phyloP scores from a whole-genome alignment of 2,113 vertebrate genomes.

The Megaleporinus macrocephalus region DNA sequence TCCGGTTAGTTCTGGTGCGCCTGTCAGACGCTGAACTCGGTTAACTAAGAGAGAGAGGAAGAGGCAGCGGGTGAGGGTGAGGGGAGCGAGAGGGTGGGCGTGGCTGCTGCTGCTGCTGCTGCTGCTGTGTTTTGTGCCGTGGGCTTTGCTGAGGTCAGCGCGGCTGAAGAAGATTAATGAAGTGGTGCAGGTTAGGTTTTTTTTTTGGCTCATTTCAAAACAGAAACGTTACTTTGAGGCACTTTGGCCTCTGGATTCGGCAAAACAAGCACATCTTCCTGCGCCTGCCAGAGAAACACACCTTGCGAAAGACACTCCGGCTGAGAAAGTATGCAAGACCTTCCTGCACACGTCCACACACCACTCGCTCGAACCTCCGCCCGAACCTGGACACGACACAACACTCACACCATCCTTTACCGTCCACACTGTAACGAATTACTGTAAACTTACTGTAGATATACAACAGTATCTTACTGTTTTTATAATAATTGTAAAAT shows the following conservation, averaged over 20 bases:
- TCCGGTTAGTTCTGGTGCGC: neutral
- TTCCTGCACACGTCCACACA: neutral
- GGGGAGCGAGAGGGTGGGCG: too few relatives aligned
- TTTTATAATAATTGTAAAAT: too few relatives aligned
- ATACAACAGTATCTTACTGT: too few relatives aligned
- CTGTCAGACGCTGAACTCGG: neutral
- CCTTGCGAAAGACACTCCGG: constrained; percentile 58
- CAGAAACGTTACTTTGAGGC: constrained; percentile 44
- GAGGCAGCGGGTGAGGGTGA: neutral
- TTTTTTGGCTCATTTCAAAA: constrained; percentile 57
- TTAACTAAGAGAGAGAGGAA: neutral
- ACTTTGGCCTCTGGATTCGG: constrained; percentile 65
- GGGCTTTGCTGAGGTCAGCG: constrained; percentile 62
- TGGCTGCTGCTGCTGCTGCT: too few relatives aligned
- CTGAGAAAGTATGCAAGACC: constrained; percentile 26
- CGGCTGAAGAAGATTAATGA: constrained; percentile 58
- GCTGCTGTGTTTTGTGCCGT: constrained; percentile 2
- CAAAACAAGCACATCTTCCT: constrained; percentile 68
- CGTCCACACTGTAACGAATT: too few relatives aligned
- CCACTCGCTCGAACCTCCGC: neutral
- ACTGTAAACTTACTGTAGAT: too few relatives aligned
- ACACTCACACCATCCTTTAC: neutral
- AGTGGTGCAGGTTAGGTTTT: constrained; percentile 54
- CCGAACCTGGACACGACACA: neutral
- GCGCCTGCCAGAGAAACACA: constrained; percentile 59